A percentile compares a stretch with the other conserved stretches of the same genome.
phyloP scores from a whole-genome alignment of 2,888 invertebrate species.

The Rhabditoides inermis region DNA sequence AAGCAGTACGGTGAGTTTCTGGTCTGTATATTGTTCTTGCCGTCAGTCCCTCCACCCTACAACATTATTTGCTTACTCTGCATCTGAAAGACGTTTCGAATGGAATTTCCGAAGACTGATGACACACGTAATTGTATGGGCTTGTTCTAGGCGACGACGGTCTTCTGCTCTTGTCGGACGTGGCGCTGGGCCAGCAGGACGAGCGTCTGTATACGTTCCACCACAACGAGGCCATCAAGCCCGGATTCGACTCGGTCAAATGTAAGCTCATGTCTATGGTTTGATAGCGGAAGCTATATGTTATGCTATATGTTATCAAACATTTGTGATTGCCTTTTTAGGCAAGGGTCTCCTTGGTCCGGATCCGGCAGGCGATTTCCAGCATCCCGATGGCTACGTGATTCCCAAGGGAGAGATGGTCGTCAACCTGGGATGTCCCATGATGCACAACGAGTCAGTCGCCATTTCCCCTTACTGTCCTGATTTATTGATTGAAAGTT shows the following conservation, averaged over 20 bases:
- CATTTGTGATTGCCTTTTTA: no score
- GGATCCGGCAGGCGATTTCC: conserved; percentile 63
- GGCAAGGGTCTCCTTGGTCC: conserved; percentile 81
- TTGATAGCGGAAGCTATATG: no score
- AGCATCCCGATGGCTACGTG: conserved; percentile 61
- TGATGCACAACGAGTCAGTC: conserved; percentile 45
- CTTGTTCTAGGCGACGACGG: conserved; percentile 71
- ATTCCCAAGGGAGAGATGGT: conserved; percentile 14
- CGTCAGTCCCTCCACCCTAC: no score
- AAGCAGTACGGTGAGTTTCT: no score
- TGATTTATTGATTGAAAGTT: no score
- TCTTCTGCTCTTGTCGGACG: conserved; percentile 78
- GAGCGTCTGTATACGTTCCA: not conserved
- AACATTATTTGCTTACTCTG: no score
- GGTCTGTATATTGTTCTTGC: no score
- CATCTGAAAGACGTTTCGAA: no score
- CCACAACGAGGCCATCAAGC: conserved; percentile 57
- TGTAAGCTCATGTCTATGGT: conserved; percentile 3
- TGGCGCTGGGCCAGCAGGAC: conserved; percentile 80
- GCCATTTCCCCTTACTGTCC: no score
- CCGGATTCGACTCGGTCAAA: conserved; percentile 61
- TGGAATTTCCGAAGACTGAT: no score
- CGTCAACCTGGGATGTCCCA: conserved; percentile 9
- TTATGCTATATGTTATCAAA: no score
- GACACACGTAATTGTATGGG: no score